Conservation (phyloP, 1,140 invertebrate species). For the Achroia grisella region DNA sequence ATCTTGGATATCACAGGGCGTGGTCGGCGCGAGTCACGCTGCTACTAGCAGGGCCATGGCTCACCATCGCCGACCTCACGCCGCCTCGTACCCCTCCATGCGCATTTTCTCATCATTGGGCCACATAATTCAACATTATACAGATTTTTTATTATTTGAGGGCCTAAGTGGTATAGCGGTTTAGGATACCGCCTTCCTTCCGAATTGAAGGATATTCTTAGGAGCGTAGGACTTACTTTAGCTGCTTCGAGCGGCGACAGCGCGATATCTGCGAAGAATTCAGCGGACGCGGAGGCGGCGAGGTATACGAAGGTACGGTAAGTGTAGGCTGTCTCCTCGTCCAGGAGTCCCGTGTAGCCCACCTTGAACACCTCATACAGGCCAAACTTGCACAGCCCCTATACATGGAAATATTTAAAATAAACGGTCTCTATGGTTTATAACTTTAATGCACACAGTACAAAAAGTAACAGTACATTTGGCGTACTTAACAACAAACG, state of each 20-base stretch:
- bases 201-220: too few relatives aligned
- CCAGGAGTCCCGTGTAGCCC: slow-evolving; percentile 87
- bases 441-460: too few relatives aligned
- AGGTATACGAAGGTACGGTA: slow-evolving; percentile 96
- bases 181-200: too few relatives aligned
- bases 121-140: neutral
- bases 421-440: too few relatives aligned
- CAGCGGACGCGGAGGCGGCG: slow-evolving; percentile 96
- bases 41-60: slow-evolving; percentile 3
- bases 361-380: slow-evolving; percentile 93
- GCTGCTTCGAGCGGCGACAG: slow-evolving; percentile 98
- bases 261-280: slow-evolving; percentile 99
- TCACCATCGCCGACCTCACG: neutral
- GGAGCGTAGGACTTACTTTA: slow-evolving; percentile 85
- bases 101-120: slow-evolving; percentile 20
- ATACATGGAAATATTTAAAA: neutral
- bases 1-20: slow-evolving; percentile 15
- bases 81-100: slow-evolving; percentile 6
- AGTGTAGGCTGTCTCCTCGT: slow-evolving; percentile 95
- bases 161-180: too few relatives aligned
- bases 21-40: slow-evolving; percentile 6
- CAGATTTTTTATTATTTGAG: too few relatives aligned
- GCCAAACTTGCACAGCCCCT: slow-evolving; percentile 87
- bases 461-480: too few relatives aligned
- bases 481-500: too few relatives aligned